These are phyloP conservation scores for Cariama cristata DNA, from an alignment of 2,113 vertebrate genomes.

Conservation along the genomic window DNA sequence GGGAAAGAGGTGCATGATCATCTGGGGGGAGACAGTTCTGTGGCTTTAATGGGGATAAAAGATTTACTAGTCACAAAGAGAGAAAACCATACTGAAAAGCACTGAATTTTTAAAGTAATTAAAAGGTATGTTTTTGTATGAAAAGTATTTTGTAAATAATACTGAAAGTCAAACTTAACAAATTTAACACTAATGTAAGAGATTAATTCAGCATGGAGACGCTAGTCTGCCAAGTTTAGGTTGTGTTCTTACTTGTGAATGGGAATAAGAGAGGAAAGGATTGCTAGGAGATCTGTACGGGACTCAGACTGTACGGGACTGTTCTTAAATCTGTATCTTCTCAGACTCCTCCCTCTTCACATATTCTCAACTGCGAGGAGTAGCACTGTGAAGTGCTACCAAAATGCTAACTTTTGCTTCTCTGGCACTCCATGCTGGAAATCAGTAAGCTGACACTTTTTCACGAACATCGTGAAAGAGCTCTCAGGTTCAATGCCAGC, in stretches of 20 bases:
- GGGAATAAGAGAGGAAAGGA: not conserved
- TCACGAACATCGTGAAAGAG: not conserved
- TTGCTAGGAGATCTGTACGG: not conserved
- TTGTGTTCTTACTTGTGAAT: not conserved
- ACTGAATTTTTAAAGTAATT: not conserved
- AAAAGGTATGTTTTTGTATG: not conserved
- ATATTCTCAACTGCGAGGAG: not conserved
- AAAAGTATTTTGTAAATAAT: not conserved
- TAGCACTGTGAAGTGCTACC: not conserved
- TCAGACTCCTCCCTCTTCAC: not conserved
- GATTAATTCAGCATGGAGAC: not conserved
- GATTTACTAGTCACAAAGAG: not conserved
- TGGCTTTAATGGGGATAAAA: not conserved
- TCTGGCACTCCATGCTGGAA: not conserved
- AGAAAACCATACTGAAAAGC: not conserved
- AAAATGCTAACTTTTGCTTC: not conserved
- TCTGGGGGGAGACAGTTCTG: not conserved
- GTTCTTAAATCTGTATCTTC: not conserved
- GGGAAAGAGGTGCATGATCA: not conserved
- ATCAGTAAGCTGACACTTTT: not conserved
- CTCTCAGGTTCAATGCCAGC: not conserved
- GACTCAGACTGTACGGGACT: fast-evolving
- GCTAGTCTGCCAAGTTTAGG: not conserved
- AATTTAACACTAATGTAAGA: not conserved
- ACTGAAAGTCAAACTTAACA: not conserved